Evolutionary conservation across 2,113 vertebrate genomes (phyloP), one percentile per base, ranked within the genome.

Genomic region (Boleophthalmus pectinirostris): DNA sequence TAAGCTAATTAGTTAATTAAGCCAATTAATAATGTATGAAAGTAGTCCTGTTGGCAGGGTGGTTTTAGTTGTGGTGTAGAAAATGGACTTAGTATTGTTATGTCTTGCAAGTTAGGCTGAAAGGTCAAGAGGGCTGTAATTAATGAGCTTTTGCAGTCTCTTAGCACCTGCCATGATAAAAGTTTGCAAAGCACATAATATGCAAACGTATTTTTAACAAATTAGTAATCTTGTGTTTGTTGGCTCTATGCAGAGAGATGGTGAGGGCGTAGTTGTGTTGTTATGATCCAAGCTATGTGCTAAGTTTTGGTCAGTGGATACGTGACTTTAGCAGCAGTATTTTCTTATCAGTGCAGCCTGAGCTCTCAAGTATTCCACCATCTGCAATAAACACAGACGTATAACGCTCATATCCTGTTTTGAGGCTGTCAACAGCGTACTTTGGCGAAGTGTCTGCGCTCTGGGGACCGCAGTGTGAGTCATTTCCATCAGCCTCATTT

Each of bases 321-420:
- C 82, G 85, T 91, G 89, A 88, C 81, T 79, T 35, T 11, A 25
- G 46, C 60, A 69, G 73, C 60, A 70, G 54, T 8, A 72, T 74
- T 78, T 82, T 77, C 89, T 88, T 88, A 88, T 89, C 88, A 75
- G 61, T 72, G 67, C 64, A 51, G 76, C 86, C 85, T 83, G 82
- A 82, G 73, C 75, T 83, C 79, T 86, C 85, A 92, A 90, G 84
- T 78, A 80, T 76, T 79, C 82, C 35, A 56, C 82, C 90, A 91
- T 90, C 82, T 92, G 89, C 60, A 88, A 90, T 82, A 92, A 92
- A 90, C 89, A 91, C 63, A 72, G 80, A 76, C 75, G 87, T 57
- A 77, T 87, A 69, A 67, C 73, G 72, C 87, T 83, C 81, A 85
- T 85, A 93, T 94, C 93, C 93, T 93, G 92, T 93, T 94, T 93